Evolutionary conservation across 2,888 invertebrate species (phyloP), one percentile per base, ranked within the genome.

Genomic region (Nemurella pictetii): DNA sequence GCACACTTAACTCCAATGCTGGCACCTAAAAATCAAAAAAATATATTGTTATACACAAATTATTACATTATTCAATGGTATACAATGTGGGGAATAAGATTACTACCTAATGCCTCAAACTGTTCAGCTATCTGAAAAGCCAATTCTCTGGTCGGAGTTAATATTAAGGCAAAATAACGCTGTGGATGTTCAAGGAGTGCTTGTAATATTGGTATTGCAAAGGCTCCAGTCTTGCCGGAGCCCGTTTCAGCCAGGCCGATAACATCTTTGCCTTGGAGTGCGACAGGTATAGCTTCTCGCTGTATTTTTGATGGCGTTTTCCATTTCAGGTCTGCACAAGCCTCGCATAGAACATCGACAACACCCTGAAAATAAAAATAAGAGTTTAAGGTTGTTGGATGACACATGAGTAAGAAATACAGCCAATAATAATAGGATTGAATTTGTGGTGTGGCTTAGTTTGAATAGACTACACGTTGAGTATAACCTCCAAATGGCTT

Each of bases 51-150:
- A n/a, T n/a, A 12, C 35, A 35, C 35, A 35, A 4, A 7, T n/a
- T 26, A 36, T n/a, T 30, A 29, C 25, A 36, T 80, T 72, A 20
- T 5, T 83, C 0, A 55, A 55, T 32, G 55, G 20, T 55, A 35
- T n/a, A n/a, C n/a, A 35, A 35, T 35, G 35, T 35, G 35, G n/a
- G n/a, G n/a, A n/a, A n/a, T 36, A 15, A 36, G 15, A 36, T n/a
- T 30, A 90, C 91, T 91, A 95, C 96, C 99, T 86, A 99, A 92
- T 1, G 99, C 99, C 90, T 98, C 97, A 92, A 99, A 98, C 89
- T 99, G 99, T 91, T 99, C 99, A 0, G 97, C 96, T 89, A 99
- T 99, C 91, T 99, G 99, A 90, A 98, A 98, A 1, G 99, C 99
- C 88, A 99, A 92, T 91, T 99, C 99, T 90, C 99, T 93, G 0